These are phyloP conservation scores for Sinodicranocentrus sp. DNA, from an alignment of 2,888 invertebrate species.

Conservation along the genomic window DNA sequence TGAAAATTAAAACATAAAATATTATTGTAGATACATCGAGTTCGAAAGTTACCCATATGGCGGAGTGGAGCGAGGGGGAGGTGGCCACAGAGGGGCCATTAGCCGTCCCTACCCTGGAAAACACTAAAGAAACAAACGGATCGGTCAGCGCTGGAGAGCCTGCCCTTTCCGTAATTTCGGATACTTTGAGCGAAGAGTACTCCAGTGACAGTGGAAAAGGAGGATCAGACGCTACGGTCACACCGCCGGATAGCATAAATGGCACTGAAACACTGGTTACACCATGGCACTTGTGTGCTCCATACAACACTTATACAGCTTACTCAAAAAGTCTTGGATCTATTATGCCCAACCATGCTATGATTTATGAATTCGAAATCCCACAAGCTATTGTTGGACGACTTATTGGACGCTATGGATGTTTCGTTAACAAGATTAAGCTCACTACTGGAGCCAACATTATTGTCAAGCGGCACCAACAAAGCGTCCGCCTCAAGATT, in stretches of 20 bases:
- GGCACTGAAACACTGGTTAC: slow-evolving; percentile 80
- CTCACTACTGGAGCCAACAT: slow-evolving; percentile 88
- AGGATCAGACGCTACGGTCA: slow-evolving; percentile 85
- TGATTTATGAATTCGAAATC: slow-evolving; percentile 86
- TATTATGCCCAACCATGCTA: slow-evolving; percentile 70
- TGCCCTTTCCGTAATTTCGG: slow-evolving; percentile 63
- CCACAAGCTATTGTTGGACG: slow-evolving; percentile 89
- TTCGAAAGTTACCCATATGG: slow-evolving; percentile 32
- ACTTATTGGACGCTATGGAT: slow-evolving; percentile 91
- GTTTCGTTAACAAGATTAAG: slow-evolving; percentile 89
- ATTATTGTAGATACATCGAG: no score
- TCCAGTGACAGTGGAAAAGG: slow-evolving; percentile 90
- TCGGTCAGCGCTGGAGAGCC: slow-evolving; percentile 46
- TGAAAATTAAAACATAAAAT: background rate
- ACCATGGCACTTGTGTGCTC: slow-evolving; percentile 78
- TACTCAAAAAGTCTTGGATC: slow-evolving; percentile 69
- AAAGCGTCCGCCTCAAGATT: slow-evolving; percentile 86
- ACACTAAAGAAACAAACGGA: slow-evolving; percentile 3
- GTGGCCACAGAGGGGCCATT: slow-evolving; percentile 30
- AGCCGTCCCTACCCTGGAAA: slow-evolving; percentile 12
- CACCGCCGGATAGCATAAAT: slow-evolving; percentile 79
- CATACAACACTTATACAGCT: slow-evolving; percentile 65
- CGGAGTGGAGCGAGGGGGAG: slow-evolving; percentile 51
- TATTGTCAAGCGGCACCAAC: slow-evolving; percentile 88
- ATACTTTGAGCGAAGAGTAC: slow-evolving; percentile 70